Evolutionary conservation across 2,113 vertebrate genomes (phyloP).

Genomic region (Ahaetulla prasina): DNA sequence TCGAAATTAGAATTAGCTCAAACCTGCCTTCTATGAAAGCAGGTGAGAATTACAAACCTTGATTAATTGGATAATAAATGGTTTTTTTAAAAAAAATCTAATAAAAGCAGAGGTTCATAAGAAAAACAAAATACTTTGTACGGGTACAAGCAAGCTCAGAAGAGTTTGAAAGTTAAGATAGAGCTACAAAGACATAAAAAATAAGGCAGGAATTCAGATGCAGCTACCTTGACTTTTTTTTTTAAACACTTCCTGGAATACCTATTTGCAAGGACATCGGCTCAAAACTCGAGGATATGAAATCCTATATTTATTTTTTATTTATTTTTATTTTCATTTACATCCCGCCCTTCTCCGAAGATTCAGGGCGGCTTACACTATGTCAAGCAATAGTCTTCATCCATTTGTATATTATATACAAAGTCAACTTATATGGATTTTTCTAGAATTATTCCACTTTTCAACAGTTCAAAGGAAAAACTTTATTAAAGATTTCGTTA

Average conservation of each 20-base stretch:
- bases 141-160: background rate
- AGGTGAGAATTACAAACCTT: background rate
- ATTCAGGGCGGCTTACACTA: too few relatives aligned
- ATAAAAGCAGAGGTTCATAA: background rate
- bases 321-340: too few relatives aligned
- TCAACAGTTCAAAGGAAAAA: background rate
- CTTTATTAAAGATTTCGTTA: background rate
- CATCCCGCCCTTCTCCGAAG: too few relatives aligned
- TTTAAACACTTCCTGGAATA: background rate
- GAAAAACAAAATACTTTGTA: background rate
- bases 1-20: background rate
- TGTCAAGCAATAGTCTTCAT: too few relatives aligned
- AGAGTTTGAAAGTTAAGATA: background rate
- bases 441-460: background rate
- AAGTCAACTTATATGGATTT: too few relatives aligned
- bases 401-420: too few relatives aligned
- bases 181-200: background rate
- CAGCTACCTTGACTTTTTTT: background rate
- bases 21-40: too few relatives aligned
- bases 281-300: constrained; percentile 8
- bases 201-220: background rate
- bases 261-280: background rate
- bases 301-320: too few relatives aligned
- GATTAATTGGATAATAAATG: background rate
- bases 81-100: background rate